Conservation (phyloP, 2,113 vertebrate species). For the Xyliphius kryptos region DNA sequence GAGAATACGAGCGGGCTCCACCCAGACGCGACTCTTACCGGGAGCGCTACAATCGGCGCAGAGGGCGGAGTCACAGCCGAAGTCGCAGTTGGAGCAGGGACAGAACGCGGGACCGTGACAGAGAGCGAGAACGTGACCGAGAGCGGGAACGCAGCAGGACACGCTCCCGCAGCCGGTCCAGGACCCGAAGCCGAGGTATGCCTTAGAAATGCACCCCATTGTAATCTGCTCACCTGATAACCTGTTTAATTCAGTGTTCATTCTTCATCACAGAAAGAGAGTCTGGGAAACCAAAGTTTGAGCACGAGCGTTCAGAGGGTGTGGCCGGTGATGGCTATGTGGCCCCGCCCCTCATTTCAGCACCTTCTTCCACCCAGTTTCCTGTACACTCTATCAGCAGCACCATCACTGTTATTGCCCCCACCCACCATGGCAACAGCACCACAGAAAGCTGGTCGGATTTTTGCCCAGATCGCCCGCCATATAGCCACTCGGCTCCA, state of each 20-base stretch:
- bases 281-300: conserved; percentile 83
- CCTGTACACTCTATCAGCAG: conserved; percentile 90
- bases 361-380: conserved; percentile 78
- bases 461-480: conserved; percentile 80
- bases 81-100: conserved; percentile 96
- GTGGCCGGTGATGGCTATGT: conserved; percentile 75
- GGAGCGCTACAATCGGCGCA: conserved; percentile 87
- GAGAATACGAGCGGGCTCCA: conserved; percentile 87
- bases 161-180: conserved; percentile 61
- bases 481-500: conserved; percentile 75
- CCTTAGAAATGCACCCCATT: too few relatives aligned
- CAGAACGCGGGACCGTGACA: conserved; percentile 74
- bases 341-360: conserved; percentile 72
- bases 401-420: conserved; percentile 91
- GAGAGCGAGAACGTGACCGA: conserved; percentile 64
- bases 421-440: conserved; percentile 88
- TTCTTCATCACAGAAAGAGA: conserved; percentile 73
- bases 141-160: conserved; percentile 58
- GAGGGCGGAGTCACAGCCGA: conserved; percentile 87
- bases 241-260: too few relatives aligned
- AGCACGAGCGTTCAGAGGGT: conserved; percentile 73
- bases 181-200: conserved; percentile 77
- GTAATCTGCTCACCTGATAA: too few relatives aligned
- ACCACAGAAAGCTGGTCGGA: conserved; percentile 93
- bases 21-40: conserved; percentile 90